phyloP scores from a whole-genome alignment of 35 echinoderm and acorn worm genomes.

The Lytechinus variegatus region DNA sequence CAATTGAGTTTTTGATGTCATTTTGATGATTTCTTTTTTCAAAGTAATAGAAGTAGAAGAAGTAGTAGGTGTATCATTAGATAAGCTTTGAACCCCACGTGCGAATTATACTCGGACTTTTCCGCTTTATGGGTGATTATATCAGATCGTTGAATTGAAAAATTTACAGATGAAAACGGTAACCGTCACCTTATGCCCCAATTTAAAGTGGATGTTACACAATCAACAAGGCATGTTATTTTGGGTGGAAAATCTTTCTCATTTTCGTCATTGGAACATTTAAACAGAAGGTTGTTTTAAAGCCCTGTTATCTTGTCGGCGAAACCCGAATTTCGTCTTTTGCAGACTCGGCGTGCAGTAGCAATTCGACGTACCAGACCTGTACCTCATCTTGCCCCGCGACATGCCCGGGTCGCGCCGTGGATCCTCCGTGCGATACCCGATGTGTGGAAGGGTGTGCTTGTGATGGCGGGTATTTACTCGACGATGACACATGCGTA shows the following conservation, averaged over 20 bases:
- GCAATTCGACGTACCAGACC: constrained; percentile 66
- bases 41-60: no score
- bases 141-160: no score
- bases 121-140: no score
- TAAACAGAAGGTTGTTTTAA: background rate
- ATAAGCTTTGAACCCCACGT: no score
- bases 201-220: no score
- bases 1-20: no score
- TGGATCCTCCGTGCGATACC: constrained; percentile 61
- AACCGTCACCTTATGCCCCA: no score
- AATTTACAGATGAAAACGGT: no score
- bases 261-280: background rate
- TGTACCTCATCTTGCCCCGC: constrained; percentile 77
- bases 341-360: background rate
- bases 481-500: constrained; percentile 19
- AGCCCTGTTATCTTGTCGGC: background rate
- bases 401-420: constrained; percentile 67
- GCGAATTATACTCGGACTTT: no score
- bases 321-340: background rate
- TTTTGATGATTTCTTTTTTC: no score
- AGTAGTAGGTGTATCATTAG: no score
- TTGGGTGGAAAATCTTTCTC: background rate
- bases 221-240: background rate
- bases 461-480: constrained; percentile 44
- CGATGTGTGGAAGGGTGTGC: constrained; percentile 81